These are phyloP conservation scores for Sebastes baramenuke DNA, from an alignment of 2,797 vertebrate species.

Conservation along the genomic window DNA sequence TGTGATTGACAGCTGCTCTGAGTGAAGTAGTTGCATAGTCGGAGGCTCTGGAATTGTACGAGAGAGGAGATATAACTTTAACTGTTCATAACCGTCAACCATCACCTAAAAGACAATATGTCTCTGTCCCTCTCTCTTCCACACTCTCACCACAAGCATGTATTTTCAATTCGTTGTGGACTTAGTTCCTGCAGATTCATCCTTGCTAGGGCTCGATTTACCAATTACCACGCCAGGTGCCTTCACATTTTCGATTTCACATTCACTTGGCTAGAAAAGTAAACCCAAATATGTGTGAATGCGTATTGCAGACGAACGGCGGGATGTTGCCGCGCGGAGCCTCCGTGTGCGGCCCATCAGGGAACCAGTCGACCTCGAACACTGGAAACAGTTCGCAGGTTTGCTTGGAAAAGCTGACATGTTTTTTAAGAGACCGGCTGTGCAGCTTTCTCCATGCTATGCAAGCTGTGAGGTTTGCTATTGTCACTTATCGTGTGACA, in stretches of 20 bases:
- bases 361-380: conserved; percentile 5
- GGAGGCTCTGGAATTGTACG: too few species aligned
- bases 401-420: background rate
- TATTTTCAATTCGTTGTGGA: conserved; percentile 60
- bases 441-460: background rate
- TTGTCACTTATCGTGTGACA: background rate
- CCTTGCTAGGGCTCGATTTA: conserved; percentile 28
- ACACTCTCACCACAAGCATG: conserved; percentile 21
- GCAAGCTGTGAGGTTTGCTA: background rate
- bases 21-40: too few species aligned
- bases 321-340: background rate
- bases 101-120: background rate
- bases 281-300: conserved; percentile 46
- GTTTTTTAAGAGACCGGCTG: background rate
- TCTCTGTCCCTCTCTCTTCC: conserved; percentile 1
- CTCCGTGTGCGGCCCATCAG: background rate
- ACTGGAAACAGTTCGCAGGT: background rate
- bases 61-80: too few species aligned
- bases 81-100: too few species aligned
- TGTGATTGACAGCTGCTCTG: too few species aligned
- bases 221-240: conserved; percentile 55
- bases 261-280: conserved; percentile 52
- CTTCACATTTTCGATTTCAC: conserved; percentile 60
- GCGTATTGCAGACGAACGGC: background rate
- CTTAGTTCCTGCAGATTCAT: conserved; percentile 65